Conservation (phyloP, 2,888 invertebrate genomes). For the Allacma fusca region DNA sequence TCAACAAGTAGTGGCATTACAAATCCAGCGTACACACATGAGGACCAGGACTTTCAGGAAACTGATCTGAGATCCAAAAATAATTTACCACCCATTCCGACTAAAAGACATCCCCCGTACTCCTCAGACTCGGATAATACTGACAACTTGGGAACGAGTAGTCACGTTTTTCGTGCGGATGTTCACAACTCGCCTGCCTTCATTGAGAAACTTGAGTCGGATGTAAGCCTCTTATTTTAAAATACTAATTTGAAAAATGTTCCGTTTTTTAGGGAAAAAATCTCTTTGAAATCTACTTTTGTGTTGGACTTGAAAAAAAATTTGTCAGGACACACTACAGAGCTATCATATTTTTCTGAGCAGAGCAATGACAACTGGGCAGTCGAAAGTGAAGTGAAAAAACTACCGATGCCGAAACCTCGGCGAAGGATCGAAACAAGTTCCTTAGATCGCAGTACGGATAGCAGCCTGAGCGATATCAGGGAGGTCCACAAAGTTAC, state of each 20-base stretch:
- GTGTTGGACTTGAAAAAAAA: too few relatives aligned
- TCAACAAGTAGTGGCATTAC: constrained; percentile 29
- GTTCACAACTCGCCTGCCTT: constrained; percentile 20
- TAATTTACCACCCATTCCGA: neutral
- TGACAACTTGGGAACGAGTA: neutral
- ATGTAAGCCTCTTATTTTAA: neutral
- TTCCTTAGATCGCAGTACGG: constrained; percentile 3
- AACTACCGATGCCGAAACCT: neutral
- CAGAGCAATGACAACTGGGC: constrained; percentile 1
- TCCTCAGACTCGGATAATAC: constrained; percentile 36
- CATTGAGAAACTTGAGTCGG: neutral
- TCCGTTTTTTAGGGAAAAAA: too few relatives aligned
- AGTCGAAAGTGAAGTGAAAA: constrained; percentile 13
- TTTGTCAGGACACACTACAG: too few relatives aligned
- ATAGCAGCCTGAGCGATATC: neutral
- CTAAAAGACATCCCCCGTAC: neutral
- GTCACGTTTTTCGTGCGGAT: constrained; percentile 31
- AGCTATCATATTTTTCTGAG: neutral
- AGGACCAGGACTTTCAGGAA: constrained; percentile 14
- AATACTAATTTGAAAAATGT: neutral
- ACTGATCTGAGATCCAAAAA: neutral
- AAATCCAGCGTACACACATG: constrained; percentile 23
- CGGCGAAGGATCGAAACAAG: neutral
- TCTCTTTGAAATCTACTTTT: neutral
- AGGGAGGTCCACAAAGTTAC: neutral